Percentiles rank a stretch among this genome's conserved stretches.
Evolutionary conservation across 2,888 invertebrate species (phyloP).

Genomic region (Eristalis arbustorum): DNA sequence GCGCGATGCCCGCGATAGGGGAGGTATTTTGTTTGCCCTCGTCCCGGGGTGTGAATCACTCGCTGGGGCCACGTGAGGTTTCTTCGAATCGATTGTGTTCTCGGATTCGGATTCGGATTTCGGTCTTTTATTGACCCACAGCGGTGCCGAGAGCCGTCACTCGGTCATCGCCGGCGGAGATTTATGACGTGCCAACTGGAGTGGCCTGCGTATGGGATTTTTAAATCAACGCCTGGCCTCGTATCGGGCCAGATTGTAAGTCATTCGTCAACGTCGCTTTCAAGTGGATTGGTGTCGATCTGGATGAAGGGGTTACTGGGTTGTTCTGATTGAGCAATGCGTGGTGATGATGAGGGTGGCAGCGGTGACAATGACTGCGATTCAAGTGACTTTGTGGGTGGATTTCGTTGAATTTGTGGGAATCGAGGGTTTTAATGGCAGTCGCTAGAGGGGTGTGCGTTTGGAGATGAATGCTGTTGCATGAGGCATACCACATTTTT

Average conservation of each 20-base stretch:
- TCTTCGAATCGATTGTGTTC: slow-evolving; percentile 19
- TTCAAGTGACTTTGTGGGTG: no score
- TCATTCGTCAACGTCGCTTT: slow-evolving; percentile 43
- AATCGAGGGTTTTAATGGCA: no score
- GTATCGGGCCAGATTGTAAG: slow-evolving; percentile 16
- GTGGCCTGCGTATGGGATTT: not conserved
- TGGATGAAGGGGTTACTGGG: not conserved
- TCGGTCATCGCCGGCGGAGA: slow-evolving; percentile 16
- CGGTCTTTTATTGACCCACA: slow-evolving; percentile 17
- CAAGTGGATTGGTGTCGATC: slow-evolving; percentile 28
- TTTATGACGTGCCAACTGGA: slow-evolving; percentile 32
- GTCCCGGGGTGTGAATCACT: not conserved
- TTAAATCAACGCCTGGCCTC: not conserved
- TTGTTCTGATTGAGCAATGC: slow-evolving; percentile 1
- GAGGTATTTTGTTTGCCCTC: slow-evolving; percentile 14
- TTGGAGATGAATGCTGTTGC: no score
- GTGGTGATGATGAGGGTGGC: not conserved
- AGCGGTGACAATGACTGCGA: no score
- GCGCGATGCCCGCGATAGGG: slow-evolving; percentile 21
- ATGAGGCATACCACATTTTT: no score
- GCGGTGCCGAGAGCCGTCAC: not conserved
- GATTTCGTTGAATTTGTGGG: no score
- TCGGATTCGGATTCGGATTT: slow-evolving; percentile 15
- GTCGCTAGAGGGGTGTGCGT: no score
- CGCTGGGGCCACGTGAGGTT: slow-evolving; percentile 4